Percentiles rank a stretch among this genome's conserved stretches.
phyloP scores from a whole-genome alignment of 2,888 invertebrate species.

The Tachina fera region DNA sequence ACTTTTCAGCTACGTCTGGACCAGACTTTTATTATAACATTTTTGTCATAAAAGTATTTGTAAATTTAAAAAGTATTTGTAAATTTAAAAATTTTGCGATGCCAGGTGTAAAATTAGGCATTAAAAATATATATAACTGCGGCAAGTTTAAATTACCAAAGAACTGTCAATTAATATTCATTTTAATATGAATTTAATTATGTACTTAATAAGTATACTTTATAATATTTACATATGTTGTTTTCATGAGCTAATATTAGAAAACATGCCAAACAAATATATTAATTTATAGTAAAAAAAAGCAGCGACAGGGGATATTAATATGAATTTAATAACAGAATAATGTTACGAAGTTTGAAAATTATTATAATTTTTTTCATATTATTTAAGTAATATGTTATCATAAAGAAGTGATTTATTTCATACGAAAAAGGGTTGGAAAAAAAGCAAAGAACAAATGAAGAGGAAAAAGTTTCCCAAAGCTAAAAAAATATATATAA shows the following conservation, averaged over 20 bases:
- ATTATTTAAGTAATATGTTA: no score
- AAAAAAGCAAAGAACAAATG: no score
- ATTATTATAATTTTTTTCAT: no score
- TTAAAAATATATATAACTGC: neutral
- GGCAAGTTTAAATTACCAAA: constrained; percentile 44
- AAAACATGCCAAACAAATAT: constrained; percentile 12
- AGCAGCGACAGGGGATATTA: constrained; percentile 3
- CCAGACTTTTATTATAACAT: no score
- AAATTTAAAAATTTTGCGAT: neutral
- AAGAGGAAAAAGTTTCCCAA: no score
- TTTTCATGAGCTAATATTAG: constrained; percentile 2
- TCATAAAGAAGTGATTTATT: no score
- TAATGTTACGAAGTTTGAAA: neutral
- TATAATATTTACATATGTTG: neutral
- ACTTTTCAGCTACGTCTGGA: no score
- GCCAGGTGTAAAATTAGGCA: neutral
- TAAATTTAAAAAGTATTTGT: neutral
- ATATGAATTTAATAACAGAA: constrained; percentile 15
- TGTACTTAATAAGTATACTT: constrained; percentile 25
- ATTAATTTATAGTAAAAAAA: neutral
- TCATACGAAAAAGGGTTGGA: no score
- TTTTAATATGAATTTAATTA: constrained; percentile 64
- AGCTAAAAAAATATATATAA: no score
- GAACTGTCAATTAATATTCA: constrained; percentile 63
- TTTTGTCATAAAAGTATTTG: no score